Evolutionary conservation across 53 echinoderm and acorn worm genomes (phyloP), one percentile per base, ranked within the genome.

Genomic region (Arbacia lixula): DNA sequence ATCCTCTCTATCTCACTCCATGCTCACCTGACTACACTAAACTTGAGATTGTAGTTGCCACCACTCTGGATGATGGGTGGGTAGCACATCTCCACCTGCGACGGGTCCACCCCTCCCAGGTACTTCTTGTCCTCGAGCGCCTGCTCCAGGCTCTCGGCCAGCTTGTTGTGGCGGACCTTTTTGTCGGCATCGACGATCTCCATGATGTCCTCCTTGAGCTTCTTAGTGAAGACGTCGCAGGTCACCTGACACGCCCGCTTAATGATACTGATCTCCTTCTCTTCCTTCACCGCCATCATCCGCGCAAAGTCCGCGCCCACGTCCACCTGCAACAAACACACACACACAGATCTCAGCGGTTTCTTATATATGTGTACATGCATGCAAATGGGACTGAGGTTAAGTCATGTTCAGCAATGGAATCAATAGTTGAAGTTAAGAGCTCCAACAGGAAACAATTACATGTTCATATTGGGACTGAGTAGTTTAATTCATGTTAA

Each of bases 51-150:
- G 75, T 97, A 97, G 86, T 90, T 94, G 36, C 98, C 98, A 28
- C 98, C 98, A 84, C 98, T 97, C 88, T 97, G 98, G 51, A 97
- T 97, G 65, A 97, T 97, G 8, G 98, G 93, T 0, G 97, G 98
- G 53, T 97, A 97, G 80, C 98, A 97, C 72, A 92, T 90, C 49
- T 97, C 98, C 1, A 97, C 92, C 39, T 89, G 80, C 5, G 93
- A 88, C 1, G 92, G 90, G 40, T 97, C 98, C 9, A 90, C 87
- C 12, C 88, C 92, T 26, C 94, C 98, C 25, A 97, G 71, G 27
- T 92, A 85, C 83, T 97, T 94, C 87, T 97, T 97, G 54, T 97
- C 94, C 58, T 97, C 98, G 26, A 96, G 72, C n/a, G 98, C 89
- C 25, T 87, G 83, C 78, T 97, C 98, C 26, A 97, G 76, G 31